Conservation (phyloP, 92 coral and sea anemone species). For the Porites lobata region DNA sequence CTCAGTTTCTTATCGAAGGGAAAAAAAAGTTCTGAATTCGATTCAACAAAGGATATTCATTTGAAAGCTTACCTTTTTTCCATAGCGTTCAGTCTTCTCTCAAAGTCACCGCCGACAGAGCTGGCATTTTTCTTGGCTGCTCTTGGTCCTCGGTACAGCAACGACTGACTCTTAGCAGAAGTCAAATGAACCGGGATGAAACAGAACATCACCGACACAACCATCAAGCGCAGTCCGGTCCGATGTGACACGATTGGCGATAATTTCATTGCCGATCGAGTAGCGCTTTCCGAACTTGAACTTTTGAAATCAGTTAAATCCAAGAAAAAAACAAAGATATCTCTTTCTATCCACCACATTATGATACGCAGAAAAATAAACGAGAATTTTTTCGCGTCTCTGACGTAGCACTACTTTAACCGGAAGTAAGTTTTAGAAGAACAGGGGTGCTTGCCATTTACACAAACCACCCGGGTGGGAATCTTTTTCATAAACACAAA, state of each 20-base stretch:
- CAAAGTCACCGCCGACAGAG: not conserved
- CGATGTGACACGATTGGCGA: not conserved
- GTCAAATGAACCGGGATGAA: not conserved
- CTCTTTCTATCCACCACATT: not conserved
- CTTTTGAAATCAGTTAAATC: not conserved
- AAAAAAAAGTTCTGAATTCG: not conserved
- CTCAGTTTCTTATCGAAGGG: not conserved
- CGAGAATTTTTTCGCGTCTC: conserved; percentile 1
- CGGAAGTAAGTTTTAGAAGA: no score
- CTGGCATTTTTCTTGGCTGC: not conserved
- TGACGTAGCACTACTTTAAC: not conserved
- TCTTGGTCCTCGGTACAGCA: not conserved
- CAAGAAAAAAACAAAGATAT: not conserved
- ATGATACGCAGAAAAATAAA: not conserved
- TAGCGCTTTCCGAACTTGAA: not conserved
- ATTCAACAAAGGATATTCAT: not conserved
- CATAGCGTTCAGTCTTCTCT: not conserved
- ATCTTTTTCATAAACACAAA: no score
- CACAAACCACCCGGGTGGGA: no score
- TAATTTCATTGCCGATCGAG: not conserved
- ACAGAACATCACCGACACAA: not conserved
- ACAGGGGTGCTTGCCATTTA: no score
- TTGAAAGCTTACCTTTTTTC: not conserved
- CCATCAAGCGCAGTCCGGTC: not conserved
- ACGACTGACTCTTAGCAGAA: not conserved